Evolutionary conservation across 2,797 vertebrate genomes (phyloP), one percentile per base, ranked within the genome.

Genomic region (Limnodromus scolopaceus): DNA sequence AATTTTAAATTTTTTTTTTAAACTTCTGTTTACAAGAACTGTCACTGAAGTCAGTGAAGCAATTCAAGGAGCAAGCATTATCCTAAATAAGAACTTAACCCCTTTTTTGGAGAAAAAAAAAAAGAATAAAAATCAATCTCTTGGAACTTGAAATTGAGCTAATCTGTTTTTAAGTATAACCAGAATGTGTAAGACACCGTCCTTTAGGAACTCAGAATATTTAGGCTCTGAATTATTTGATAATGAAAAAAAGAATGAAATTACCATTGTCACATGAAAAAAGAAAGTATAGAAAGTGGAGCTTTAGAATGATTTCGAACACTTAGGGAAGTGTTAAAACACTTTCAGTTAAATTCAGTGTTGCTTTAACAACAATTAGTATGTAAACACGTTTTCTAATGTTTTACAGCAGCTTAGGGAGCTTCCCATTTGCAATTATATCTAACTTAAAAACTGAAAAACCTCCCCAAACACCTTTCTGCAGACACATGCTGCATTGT

Each of bases 1-100:
- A 23, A 1, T 10, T n/a, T 9, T 3, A 8, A 15, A 3, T 38
- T 0, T 11, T 24, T 55, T 46, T 72, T 45, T 7, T 74, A 82
- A 72, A 75, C 1, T 25, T 66, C 39, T 57, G 3, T 19, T 89
- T 34, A 66, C 7, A 64, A 60, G 41, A 75, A 4, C 6, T 43
- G 32, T 9, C 55, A 65, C 0, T 86, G 45, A 64, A 70, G 32
- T 11, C 43, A 79, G 11, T 20, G 53, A 53, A 63, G 19, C 3
- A 0, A n/a, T 23, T 64, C 54, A 78, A 68, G n/a, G 41, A 75
- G 38, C 4, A 77, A 63, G 10, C 10, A 8, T 15, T n/a, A 55
- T 6, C 72, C 19, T 30, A 89, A 32, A 2, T n/a, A 75, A 63
- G 57, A 91, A 84, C 36, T 41, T 27, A 81, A 46, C 3, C 10